Percentiles rank a stretch among this genome's conserved stretches.
These are phyloP conservation scores for Lycodopsis pacificus DNA, from an alignment of 2,797 vertebrate genomes.

Conservation along the genomic window DNA sequence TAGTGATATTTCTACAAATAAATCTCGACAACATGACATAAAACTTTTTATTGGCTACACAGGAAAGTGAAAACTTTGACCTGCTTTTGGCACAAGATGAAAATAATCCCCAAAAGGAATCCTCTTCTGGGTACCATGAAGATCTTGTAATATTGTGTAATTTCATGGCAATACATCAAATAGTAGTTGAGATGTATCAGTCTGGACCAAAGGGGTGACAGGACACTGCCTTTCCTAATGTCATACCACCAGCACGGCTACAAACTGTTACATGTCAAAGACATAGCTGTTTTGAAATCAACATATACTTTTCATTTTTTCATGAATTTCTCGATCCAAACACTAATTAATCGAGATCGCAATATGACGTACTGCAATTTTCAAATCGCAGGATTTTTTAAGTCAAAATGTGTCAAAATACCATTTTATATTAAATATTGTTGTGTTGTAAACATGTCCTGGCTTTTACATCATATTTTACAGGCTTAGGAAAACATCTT, in stretches of 20 bases:
- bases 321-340: not conserved
- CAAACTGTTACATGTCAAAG: not conserved
- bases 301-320: constrained; percentile 3
- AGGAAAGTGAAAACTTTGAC: not conserved
- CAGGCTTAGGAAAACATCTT: too few species aligned
- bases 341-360: not conserved
- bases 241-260: not conserved
- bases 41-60: not conserved
- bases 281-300: not conserved
- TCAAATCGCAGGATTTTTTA: not conserved
- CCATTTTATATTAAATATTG: too few species aligned
- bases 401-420: too few species aligned
- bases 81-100: not conserved
- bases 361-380: too few species aligned
- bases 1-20: not conserved
- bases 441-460: too few species aligned
- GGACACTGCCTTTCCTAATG: too few species aligned
- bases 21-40: not conserved
- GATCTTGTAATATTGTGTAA: too few species aligned
- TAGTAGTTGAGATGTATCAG: too few species aligned
- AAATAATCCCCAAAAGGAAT: too few species aligned
- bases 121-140: too few species aligned
- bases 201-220: too few species aligned
- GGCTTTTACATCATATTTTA: too few species aligned
- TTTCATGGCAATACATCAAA: not conserved